Base-by-base conservation (phyloP, 1,140 invertebrate genomes). In the Planococcus citri region DNA sequence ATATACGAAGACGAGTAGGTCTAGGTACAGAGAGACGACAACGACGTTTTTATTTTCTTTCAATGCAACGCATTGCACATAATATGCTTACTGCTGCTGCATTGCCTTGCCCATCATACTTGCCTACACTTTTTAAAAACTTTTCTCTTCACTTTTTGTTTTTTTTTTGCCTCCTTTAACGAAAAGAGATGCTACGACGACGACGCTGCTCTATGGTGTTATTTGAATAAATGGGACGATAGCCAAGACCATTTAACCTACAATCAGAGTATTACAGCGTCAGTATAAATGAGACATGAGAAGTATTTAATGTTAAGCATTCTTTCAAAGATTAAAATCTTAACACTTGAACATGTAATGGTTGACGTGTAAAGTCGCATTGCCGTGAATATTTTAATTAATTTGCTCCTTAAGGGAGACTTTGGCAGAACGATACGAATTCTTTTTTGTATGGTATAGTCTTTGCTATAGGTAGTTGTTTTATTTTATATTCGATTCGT, bases 261-360 rank as follows among this genome's bases (percentile, higher is more conserved):
- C 41, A 51, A 51, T 51, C 17, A 17, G 41, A 51, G 41, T 17
- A 51, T 51, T 51, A 51, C 41, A 51, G 41, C 41, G 41, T 51
- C n/a, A 51, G 41, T 51, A 51, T 51, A 51, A 51, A 51, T 51
- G 41, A 51, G 41, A 51, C 41, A 51, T 51, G 41, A 51, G 41
- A 51, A 51, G 41, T 51, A 51, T 51, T 51, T 51, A 51, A 51
- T 51, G 41, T 51, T 51, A 51, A 51, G 41, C 41, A 51, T 51
- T 51, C 41, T 51, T 51, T 20, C 6, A 20, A 51, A 20, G n/a
- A 17, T 51, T 17, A 51, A 51, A 51, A 17, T 20, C n/a, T 51
- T 51, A 17, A 51, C 41, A 51, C 41, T 51, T 20, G 41, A 51
- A 51, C 41, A 20, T 51, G 41, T 51, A 51, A 51, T 51, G 41